A percentile compares a stretch with the other conserved stretches of the same genome.
Evolutionary conservation across 2,888 invertebrate species (phyloP).

Genomic region (Leptinotarsa rubiginosa): DNA sequence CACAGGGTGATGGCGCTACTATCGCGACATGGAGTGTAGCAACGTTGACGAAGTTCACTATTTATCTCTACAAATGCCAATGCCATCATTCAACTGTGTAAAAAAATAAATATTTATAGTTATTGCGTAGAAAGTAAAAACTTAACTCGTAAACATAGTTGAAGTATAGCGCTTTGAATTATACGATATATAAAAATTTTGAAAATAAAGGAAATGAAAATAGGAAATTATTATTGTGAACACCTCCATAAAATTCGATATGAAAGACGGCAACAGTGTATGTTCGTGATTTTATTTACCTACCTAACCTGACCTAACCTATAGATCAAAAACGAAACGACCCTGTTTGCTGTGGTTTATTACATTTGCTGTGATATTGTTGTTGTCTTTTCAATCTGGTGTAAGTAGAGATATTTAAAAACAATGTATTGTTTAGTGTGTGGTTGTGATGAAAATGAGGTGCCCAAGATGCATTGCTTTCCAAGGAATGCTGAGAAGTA

Average conservation of each 20-base stretch:
- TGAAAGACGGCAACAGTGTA: constrained; percentile 1
- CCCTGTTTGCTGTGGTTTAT: constrained; percentile 1
- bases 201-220: constrained; percentile 1
- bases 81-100: constrained; percentile 1
- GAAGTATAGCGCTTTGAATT: constrained; percentile 1
- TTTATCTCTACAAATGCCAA: constrained; percentile 1
- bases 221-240: neutral
- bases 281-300: constrained; percentile 1
- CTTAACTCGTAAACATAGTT: neutral
- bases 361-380: constrained; percentile 1
- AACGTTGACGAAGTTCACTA: neutral
- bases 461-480: neutral
- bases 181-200: constrained; percentile 1
- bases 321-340: constrained; percentile 1
- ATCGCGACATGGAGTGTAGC: constrained; percentile 1
- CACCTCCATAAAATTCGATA: constrained; percentile 1
- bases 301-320: neutral
- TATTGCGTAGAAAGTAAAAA: constrained; percentile 1
- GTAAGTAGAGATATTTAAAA: constrained; percentile 16
- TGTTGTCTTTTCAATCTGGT: neutral
- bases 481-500: neutral
- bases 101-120: constrained; percentile 1
- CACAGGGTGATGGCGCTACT: neutral
- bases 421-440: constrained; percentile 22
- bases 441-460: constrained; percentile 3